Evolutionary conservation across 2,797 vertebrate species (phyloP).

Genomic region (Halcyon smyrnensis): DNA sequence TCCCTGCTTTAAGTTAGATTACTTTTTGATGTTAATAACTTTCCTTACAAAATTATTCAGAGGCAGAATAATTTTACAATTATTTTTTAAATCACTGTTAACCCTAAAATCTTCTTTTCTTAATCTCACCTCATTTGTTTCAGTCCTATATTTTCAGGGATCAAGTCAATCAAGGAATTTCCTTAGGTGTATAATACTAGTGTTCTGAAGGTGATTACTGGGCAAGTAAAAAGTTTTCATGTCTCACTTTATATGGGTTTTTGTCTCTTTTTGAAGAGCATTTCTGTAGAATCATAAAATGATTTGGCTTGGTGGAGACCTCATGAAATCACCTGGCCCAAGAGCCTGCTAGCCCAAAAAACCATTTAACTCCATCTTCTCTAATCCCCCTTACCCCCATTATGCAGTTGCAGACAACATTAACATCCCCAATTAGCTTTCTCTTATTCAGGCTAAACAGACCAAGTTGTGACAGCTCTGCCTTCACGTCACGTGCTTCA

Average conservation of each 20-base stretch:
- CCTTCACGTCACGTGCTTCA: not conserved
- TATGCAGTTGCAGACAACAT: not conserved
- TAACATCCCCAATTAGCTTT: not conserved
- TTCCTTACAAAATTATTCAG: not conserved
- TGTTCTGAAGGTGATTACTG: not conserved
- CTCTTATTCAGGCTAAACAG: not conserved
- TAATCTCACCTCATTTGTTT: not conserved
- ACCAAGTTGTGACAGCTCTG: not conserved
- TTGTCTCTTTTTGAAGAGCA: not conserved
- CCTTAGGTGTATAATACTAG: not conserved
- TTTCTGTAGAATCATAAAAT: not conserved
- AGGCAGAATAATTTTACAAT: not conserved
- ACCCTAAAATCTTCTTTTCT: not conserved
- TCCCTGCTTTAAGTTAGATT: not conserved
- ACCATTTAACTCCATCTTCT: not conserved
- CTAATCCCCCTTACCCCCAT: too few relatives aligned
- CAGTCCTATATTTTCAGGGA: not conserved
- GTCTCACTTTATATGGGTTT: not conserved
- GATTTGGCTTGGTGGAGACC: not conserved
- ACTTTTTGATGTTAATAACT: not conserved
- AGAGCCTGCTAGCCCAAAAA: not conserved
- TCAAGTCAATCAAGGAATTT: not conserved
- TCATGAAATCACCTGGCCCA: not conserved
- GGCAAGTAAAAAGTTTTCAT: not conserved
- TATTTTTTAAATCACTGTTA: not conserved